Evolutionary conservation across 2,113 vertebrate genomes (phyloP).

Genomic region (Ploceus nigricollis): DNA sequence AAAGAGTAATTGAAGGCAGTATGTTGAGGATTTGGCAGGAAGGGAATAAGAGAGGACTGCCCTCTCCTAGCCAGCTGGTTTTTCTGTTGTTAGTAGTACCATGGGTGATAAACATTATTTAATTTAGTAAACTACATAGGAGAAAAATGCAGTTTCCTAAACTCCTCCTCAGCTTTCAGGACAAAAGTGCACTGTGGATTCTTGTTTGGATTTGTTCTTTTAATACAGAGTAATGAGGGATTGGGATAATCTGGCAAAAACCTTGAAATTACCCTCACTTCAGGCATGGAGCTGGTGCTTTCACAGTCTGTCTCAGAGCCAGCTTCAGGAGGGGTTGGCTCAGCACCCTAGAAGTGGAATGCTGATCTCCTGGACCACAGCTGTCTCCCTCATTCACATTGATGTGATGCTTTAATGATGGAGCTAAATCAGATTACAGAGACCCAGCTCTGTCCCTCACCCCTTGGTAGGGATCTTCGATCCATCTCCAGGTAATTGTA

Average conservation of each 20-base stretch:
- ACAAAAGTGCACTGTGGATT: background rate
- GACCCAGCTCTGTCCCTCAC: background rate
- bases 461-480: background rate
- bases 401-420: conserved; percentile 6
- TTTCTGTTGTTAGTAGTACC: background rate
- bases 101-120: background rate
- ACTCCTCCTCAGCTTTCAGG: background rate
- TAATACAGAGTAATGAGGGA: background rate
- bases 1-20: background rate
- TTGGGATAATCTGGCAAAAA: background rate
- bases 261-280: background rate
- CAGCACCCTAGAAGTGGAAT: background rate
- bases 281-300: background rate
- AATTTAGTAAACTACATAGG: background rate
- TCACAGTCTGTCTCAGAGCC: background rate
- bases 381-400: background rate
- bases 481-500: conserved; percentile 2
- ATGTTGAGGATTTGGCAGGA: background rate
- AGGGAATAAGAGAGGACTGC: background rate
- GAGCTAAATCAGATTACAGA: background rate
- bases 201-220: background rate
- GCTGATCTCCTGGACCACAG: background rate
- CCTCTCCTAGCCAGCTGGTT: background rate
- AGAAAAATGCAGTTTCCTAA: background rate
- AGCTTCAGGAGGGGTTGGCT: background rate